Percentiles rank a stretch among this genome's conserved stretches.
These are phyloP conservation scores for Apodemus sylvaticus DNA, from an alignment of 2,113 vertebrate genomes.

Conservation along the genomic window DNA sequence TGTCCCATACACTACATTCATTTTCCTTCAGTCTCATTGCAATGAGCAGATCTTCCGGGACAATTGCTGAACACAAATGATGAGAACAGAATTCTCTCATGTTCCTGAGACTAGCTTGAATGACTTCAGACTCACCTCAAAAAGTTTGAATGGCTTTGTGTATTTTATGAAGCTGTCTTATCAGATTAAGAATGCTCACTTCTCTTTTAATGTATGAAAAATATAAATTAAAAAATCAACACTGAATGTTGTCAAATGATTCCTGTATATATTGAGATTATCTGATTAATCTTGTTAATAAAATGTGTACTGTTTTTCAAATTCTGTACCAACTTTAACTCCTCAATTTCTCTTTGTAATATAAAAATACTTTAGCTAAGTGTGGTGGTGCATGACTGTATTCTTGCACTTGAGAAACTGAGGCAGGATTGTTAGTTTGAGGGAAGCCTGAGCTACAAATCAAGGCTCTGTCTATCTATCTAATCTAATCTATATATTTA, in stretches of 20 bases:
- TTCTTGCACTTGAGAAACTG: background rate
- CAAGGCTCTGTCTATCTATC: background rate
- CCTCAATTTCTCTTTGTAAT: background rate
- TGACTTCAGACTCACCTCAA: background rate
- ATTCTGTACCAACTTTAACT: background rate
- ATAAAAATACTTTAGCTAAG: background rate
- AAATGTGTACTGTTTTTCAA: background rate
- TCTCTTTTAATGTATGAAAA: background rate
- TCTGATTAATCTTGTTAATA: too few relatives aligned
- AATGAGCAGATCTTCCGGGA: background rate
- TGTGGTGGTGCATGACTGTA: background rate
- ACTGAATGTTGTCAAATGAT: background rate
- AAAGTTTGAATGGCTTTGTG: background rate
- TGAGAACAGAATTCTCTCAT: background rate
- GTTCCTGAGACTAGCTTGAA: background rate
- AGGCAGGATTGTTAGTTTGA: background rate
- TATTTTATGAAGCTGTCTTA: background rate
- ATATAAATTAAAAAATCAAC: background rate
- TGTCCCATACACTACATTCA: background rate
- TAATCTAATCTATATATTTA: too few relatives aligned
- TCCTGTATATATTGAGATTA: background rate
- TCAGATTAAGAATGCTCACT: background rate
- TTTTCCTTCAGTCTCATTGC: background rate
- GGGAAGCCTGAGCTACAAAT: background rate
- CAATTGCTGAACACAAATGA: background rate